Percentiles rank a stretch among this genome's conserved stretches.
Conservation (phyloP, 1,140 invertebrate genomes). For the Popillia japonica region DNA sequence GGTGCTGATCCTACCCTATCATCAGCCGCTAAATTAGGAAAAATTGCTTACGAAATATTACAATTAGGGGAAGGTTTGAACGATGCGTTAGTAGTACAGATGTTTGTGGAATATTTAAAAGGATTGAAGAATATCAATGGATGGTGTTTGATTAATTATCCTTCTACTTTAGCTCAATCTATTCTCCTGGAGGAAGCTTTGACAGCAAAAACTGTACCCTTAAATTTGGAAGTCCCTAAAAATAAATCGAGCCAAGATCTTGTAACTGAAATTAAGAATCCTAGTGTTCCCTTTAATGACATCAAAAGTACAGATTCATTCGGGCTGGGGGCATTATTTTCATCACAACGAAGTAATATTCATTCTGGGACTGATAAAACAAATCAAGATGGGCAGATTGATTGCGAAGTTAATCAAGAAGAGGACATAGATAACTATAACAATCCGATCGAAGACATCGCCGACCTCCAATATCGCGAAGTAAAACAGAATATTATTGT, state of each 20-base stretch:
- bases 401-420: background rate
- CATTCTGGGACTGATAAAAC: too few relatives aligned
- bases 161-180: constrained; percentile 65
- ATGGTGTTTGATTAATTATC: constrained; percentile 71
- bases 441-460: constrained; percentile 41
- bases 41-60: constrained; percentile 65
- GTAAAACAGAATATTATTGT: constrained; percentile 17
- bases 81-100: constrained; percentile 64
- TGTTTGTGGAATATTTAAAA: constrained; percentile 69
- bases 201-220: constrained; percentile 42
- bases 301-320: background rate
- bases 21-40: constrained; percentile 64
- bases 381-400: background rate
- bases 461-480: constrained; percentile 37
- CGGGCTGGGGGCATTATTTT: background rate
- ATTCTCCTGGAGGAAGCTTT: constrained; percentile 64
- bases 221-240: background rate
- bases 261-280: background rate
- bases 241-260: background rate
- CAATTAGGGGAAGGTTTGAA: constrained; percentile 63
- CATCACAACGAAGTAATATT: background rate
- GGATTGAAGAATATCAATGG: constrained; percentile 62
- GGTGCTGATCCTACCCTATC: constrained; percentile 65
- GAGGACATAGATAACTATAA: background rate
- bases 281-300: background rate